phyloP scores from a whole-genome alignment of 2,113 vertebrate species.

The Dasyornis broadbenti region DNA sequence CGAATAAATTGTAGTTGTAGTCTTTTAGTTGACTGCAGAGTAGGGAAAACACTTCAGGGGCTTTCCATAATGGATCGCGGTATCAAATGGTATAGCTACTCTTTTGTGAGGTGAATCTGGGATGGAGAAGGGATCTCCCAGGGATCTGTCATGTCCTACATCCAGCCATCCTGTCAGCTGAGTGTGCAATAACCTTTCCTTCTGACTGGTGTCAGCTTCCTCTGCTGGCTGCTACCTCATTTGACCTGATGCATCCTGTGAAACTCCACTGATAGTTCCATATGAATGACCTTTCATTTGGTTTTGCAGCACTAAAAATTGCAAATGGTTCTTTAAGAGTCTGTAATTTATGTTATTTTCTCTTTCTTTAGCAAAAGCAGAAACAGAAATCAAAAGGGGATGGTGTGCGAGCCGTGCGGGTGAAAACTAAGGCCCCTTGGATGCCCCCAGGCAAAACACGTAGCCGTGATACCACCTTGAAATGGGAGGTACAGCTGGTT shows the following conservation, averaged over 20 bases:
- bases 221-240: neutral
- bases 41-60: neutral
- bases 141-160: neutral
- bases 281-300: neutral
- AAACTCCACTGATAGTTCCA: neutral
- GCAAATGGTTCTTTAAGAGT: neutral
- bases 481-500: conserved; percentile 83
- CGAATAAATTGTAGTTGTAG: neutral
- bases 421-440: conserved; percentile 86
- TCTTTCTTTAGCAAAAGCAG: conserved; percentile 64
- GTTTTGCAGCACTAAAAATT: neutral
- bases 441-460: conserved; percentile 85
- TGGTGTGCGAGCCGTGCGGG: conserved; percentile 67
- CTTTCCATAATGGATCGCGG: neutral
- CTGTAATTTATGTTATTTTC: neutral
- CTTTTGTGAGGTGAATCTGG: neutral
- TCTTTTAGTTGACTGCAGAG: neutral
- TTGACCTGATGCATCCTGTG: neutral
- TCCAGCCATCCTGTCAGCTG: neutral
- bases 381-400: conserved; percentile 73
- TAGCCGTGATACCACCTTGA: conserved; percentile 72
- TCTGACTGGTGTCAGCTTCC: neutral
- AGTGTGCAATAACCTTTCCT: neutral
- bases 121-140: neutral
- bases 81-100: neutral